Conservation (phyloP, 2,113 vertebrate species). For the Xenotilapia flavipinnis region DNA sequence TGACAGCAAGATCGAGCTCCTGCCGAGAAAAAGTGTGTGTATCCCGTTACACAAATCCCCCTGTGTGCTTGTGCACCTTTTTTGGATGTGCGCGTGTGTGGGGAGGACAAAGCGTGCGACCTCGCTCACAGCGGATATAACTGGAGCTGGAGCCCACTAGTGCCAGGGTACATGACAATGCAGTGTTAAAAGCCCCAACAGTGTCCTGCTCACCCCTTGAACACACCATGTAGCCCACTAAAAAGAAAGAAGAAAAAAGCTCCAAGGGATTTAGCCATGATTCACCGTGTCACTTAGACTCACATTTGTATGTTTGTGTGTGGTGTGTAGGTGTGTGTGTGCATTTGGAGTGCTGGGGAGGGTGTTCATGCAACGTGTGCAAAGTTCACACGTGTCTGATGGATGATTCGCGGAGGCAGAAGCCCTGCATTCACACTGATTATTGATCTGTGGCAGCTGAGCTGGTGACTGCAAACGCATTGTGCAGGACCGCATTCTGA, state of each 20-base stretch:
- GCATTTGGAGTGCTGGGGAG: not conserved
- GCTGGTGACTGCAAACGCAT: not conserved
- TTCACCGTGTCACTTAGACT: not conserved
- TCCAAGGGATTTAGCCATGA: slow-evolving; percentile 12
- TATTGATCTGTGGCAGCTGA: not conserved
- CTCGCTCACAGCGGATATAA: slow-evolving; percentile 2
- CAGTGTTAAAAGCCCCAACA: slow-evolving; percentile 23
- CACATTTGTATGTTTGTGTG: not conserved
- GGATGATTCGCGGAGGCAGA: not conserved
- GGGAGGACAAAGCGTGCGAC: not conserved
- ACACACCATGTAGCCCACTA: not conserved
- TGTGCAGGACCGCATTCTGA: not conserved
- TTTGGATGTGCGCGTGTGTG: not conserved
- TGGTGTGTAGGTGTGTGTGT: not conserved
- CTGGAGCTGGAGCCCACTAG: not conserved
- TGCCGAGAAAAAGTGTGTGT: slow-evolving; percentile 20
- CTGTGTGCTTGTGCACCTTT: slow-evolving; percentile 12
- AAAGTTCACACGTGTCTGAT: not conserved
- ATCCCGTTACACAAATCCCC: slow-evolving; percentile 47
- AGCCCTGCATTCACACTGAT: not conserved
- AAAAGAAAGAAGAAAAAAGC: not conserved
- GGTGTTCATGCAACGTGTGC: not conserved
- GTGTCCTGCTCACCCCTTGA: slow-evolving; percentile 1
- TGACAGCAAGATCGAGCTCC: slow-evolving; percentile 45
- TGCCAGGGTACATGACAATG: slow-evolving; percentile 3